These are phyloP conservation scores for Varecia variegata DNA, from an alignment of 2,797 vertebrate genomes.

Conservation along the genomic window DNA sequence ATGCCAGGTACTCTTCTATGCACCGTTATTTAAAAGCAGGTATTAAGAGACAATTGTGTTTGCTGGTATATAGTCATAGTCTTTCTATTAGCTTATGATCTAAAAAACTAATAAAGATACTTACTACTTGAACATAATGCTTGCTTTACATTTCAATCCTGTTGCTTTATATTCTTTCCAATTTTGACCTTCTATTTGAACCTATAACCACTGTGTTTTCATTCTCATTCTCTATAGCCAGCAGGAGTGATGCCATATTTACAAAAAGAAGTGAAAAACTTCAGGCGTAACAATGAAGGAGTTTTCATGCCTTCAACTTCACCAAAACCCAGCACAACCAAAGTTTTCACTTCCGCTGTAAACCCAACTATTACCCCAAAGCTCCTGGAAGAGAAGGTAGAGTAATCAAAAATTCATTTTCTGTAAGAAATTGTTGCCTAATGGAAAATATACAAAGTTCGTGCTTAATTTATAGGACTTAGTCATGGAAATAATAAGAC, in stretches of 20 bases:
- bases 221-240: constrained; percentile 50
- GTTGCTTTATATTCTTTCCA: not conserved
- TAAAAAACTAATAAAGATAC: not conserved
- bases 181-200: not conserved
- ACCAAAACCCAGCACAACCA: constrained; percentile 41
- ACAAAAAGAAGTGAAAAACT: constrained; percentile 33
- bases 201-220: not conserved
- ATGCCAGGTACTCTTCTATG: not conserved
- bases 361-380: not conserved
- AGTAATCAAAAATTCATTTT: constrained; percentile 11
- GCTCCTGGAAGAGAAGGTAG: constrained; percentile 65
- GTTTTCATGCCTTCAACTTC: constrained; percentile 32
- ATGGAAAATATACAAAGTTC: not conserved
- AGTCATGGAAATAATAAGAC: not conserved
- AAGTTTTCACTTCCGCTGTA: not conserved
- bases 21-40: not conserved
- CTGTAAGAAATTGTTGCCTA: constrained; percentile 5
- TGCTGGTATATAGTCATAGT: not conserved
- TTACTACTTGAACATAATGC: not conserved
- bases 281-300: constrained; percentile 9
- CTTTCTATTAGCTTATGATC: not conserved
- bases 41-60: not conserved
- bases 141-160: not conserved
- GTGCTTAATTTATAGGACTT: not conserved
- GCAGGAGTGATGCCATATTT: constrained; percentile 29